These are phyloP conservation scores for Leistus spinibarbis DNA, from an alignment of 2,888 invertebrate genomes.

Conservation along the genomic window DNA sequence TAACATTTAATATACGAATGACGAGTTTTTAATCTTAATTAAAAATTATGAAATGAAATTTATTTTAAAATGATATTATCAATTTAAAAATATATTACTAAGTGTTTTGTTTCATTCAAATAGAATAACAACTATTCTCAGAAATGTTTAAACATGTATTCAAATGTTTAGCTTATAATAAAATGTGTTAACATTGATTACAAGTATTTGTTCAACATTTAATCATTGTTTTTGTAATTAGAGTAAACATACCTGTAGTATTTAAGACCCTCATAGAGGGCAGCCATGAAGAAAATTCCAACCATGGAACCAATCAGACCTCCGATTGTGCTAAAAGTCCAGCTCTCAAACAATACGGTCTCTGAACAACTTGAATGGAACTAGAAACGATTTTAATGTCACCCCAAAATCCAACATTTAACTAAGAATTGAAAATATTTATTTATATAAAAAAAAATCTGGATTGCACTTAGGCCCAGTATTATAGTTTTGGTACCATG, in stretches of 20 bases:
- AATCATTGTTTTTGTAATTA: slow-evolving; percentile 43
- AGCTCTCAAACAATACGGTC: slow-evolving; percentile 80
- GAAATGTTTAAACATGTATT: not conserved
- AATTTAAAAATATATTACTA: not conserved
- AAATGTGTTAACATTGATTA: slow-evolving; percentile 4
- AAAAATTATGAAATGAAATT: no score
- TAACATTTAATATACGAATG: no score
- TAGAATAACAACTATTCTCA: not conserved
- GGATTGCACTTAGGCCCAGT: no score
- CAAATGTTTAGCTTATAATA: not conserved
- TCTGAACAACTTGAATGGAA: slow-evolving; percentile 83
- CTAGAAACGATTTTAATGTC: slow-evolving; percentile 59
- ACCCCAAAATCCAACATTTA: not conserved
- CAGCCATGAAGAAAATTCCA: slow-evolving; percentile 88
- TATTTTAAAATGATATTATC: not conserved
- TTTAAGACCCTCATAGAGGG: slow-evolving; percentile 95
- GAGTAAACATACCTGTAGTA: slow-evolving; percentile 69
- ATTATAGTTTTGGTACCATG: no score
- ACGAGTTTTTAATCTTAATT: not conserved
- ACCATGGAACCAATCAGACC: slow-evolving; percentile 89
- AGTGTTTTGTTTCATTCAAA: not conserved
- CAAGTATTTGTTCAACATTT: not conserved
- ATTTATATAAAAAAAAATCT: not conserved
- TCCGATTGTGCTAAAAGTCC: slow-evolving; percentile 75
- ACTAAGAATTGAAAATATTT: not conserved